Percentiles rank a stretch among this genome's conserved stretches.
Conservation (phyloP, 2,797 vertebrate genomes). For the Novumbra hubbsi region DNA sequence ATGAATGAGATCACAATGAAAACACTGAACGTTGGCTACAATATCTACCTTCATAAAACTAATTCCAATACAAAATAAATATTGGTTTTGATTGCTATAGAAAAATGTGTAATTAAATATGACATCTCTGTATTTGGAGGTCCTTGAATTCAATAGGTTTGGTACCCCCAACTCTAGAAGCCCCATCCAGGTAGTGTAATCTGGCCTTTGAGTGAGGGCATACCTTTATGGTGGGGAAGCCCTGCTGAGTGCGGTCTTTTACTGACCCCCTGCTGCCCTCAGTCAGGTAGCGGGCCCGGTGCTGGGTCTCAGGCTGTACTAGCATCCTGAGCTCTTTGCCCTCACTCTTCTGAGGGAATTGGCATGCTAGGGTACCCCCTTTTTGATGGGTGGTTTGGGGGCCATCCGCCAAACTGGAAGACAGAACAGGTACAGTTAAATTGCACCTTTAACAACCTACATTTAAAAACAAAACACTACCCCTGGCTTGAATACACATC, state of each 20-base stretch:
- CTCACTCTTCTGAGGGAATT: constrained; percentile 90
- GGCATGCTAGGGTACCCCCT: constrained; percentile 84
- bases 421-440: constrained; percentile 23
- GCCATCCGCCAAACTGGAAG: constrained; percentile 68
- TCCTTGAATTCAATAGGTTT: background rate
- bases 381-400: constrained; percentile 72
- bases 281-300: constrained; percentile 94
- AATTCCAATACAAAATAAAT: no score
- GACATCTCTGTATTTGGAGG: no score
- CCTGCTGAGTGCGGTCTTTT: constrained; percentile 95
- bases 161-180: background rate
- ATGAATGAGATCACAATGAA: no score
- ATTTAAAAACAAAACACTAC: background rate
- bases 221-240: constrained; percentile 97
- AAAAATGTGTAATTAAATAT: no score
- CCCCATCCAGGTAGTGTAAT: background rate
- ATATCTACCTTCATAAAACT: no score
- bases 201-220: constrained; percentile 11
- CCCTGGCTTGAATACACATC: background rate
- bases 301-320: constrained; percentile 95
- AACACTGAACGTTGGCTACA: no score
- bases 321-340: constrained; percentile 96
- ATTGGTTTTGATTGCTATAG: no score
- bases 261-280: constrained; percentile 98
- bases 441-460: background rate